Conservation (phyloP, 2,113 vertebrate species). For the Empidonax alnorum region DNA sequence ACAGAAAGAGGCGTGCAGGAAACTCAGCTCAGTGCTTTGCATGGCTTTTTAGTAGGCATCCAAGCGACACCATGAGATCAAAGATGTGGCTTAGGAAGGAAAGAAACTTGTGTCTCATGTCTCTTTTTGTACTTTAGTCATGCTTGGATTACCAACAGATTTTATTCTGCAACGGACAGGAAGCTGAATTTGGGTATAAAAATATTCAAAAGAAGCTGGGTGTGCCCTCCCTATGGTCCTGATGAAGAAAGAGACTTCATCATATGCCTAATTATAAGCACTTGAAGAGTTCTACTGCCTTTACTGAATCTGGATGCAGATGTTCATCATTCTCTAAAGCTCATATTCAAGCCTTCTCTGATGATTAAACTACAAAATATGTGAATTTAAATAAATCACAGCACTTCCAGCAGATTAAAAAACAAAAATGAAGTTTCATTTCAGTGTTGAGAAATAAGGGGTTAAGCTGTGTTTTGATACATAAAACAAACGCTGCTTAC, state of each 20-base stretch:
- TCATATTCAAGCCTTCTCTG: not conserved
- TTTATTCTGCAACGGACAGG: not conserved
- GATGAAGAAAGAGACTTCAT: constrained; percentile 5
- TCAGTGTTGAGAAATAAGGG: not conserved
- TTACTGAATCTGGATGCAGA: not conserved
- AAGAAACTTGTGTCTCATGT: not conserved
- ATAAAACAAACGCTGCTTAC: not conserved
- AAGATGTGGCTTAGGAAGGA: constrained; percentile 19
- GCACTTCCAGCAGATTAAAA: not conserved
- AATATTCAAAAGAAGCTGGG: constrained; percentile 1
- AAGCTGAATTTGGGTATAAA: constrained; percentile 10
- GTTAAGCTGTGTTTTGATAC: not conserved
- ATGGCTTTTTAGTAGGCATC: not conserved
- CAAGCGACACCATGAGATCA: constrained; percentile 11
- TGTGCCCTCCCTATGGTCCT: not conserved
- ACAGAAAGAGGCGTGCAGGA: not conserved
- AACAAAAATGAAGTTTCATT: not conserved
- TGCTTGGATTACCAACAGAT: constrained; percentile 31
- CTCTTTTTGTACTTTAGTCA: not conserved
- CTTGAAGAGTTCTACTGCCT: not conserved
- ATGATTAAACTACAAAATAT: not conserved
- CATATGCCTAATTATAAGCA: constrained; percentile 10
- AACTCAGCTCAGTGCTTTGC: not conserved
- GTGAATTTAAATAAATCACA: not conserved
- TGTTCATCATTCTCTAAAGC: not conserved